phyloP scores from a whole-genome alignment of 2,797 vertebrate genomes.

The Micromesistius poutassou region DNA sequence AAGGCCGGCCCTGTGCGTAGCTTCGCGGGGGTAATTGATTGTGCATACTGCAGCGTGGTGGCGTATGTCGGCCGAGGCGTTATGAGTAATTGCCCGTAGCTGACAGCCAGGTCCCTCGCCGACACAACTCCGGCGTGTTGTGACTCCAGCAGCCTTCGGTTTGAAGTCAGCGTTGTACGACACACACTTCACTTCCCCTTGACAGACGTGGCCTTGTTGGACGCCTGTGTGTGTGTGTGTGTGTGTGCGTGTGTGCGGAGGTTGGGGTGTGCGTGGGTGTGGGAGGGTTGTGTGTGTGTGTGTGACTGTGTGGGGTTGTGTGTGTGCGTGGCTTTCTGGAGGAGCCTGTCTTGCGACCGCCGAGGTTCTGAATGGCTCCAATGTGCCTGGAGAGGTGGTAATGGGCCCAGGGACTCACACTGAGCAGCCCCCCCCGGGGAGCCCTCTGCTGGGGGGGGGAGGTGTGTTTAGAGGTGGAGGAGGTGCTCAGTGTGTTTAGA shows the following conservation, averaged over 20 bases:
- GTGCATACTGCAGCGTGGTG: no score
- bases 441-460: conserved; percentile 9
- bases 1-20: no score
- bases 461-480: not conserved
- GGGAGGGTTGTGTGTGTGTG: conserved; percentile 34
- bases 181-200: conserved; percentile 28
- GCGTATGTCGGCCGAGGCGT: no score
- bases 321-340: conserved; percentile 19
- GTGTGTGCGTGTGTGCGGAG: no score
- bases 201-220: conserved; percentile 55
- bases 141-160: not conserved
- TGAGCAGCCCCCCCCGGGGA: conserved; percentile 32
- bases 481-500: no score
- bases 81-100: no score
- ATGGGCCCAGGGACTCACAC: conserved; percentile 32
- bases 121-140: not conserved
- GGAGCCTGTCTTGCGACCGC: conserved; percentile 47
- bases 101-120: no score
- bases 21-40: no score
- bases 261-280: conserved; percentile 9
- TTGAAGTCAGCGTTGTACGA: conserved; percentile 19
- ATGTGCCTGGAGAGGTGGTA: conserved; percentile 78
- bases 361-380: conserved; percentile 87
- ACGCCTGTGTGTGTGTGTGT: conserved; percentile 32
- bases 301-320: conserved; percentile 8